Evolutionary conservation across 1,140 invertebrate genomes (phyloP).

Genomic region (Formica selysi): DNA sequence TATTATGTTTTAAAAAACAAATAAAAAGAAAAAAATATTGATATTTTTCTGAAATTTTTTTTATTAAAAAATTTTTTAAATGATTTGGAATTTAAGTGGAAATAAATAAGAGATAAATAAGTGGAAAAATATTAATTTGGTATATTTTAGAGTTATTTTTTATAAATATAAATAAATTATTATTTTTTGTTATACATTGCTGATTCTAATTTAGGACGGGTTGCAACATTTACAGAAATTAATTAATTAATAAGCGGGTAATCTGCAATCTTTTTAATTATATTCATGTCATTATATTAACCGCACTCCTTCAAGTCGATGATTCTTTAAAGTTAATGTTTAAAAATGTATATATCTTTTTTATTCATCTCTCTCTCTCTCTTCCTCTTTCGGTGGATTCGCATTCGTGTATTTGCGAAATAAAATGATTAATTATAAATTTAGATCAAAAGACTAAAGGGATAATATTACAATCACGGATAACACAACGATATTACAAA

Average conservation of each 20-base stretch:
- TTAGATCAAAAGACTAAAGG: not conserved
- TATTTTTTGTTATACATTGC: not conserved
- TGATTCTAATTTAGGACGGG: not conserved
- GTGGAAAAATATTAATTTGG: not conserved
- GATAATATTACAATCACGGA: not conserved
- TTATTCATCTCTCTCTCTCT: too few species aligned
- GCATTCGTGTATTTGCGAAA: not conserved
- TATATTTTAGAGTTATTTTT: not conserved
- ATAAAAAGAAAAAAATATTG: not conserved
- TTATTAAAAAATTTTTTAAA: not conserved
- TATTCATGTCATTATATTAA: not conserved
- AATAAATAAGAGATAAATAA: not conserved
- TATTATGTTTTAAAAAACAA: not conserved
- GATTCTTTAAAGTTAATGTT: too few species aligned
- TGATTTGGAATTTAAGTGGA: not conserved
- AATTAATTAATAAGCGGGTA: not conserved
- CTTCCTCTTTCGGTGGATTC: not conserved
- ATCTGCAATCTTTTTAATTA: not conserved
- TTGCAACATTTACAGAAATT: not conserved
- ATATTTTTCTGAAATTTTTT: not conserved
- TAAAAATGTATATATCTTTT: not conserved
- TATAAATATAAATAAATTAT: not conserved
- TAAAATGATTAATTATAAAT: constrained; percentile 3
- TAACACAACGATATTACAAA: not conserved
- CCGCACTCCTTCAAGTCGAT: not conserved